Evolutionary conservation across 2,888 invertebrate genomes (phyloP), one percentile per base, ranked within the genome.

Genomic region (Dolichopus griseipennis): DNA sequence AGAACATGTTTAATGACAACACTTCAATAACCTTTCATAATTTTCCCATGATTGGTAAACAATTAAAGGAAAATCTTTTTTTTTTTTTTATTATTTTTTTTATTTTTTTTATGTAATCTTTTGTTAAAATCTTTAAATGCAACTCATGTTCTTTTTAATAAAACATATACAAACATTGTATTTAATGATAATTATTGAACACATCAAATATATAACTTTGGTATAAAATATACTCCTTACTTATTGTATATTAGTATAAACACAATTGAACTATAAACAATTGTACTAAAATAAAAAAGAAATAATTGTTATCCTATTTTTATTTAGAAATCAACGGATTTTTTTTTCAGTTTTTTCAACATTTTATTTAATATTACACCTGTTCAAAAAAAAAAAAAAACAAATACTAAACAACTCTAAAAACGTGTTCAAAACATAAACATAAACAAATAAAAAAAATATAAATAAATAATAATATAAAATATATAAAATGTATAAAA

Each of bases 21-120:
- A 52, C 52, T 52, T 52, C 52, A 52, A 52, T 52, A 52, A 52
- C 52, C 15, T 52, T 52, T 52, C 52, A 52, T 52, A 52, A 52
- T 52, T 52, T 52, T 52, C 52, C 52, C 52, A 52, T 52, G 52
- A 52, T 52, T 52, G 52, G 52, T 12, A 52, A 52, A 52, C 52
- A 52, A 52, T 52, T 52, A 52, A 52, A 52, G 18, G 52, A 52
- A 52, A 52, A 52, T 52, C 52, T 52, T 6, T 52, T 52, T 52
- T 15, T 52, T 37, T 12, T 52, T 1, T 52, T 52, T 52, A 2
- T 52, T 52, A 27, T 15, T 15, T n/a, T 52, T 52, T 18, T 52
- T 52, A 12, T 52, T 52, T 52, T 27, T 8, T 37, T 37, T 12
- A 37, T 37, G 2, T 27, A 27, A 52, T 52, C 52, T 15, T 18